Evolutionary conservation across 2,113 vertebrate species (phyloP), one percentile per base, ranked within the genome.

Genomic region (Nibea coibor): DNA sequence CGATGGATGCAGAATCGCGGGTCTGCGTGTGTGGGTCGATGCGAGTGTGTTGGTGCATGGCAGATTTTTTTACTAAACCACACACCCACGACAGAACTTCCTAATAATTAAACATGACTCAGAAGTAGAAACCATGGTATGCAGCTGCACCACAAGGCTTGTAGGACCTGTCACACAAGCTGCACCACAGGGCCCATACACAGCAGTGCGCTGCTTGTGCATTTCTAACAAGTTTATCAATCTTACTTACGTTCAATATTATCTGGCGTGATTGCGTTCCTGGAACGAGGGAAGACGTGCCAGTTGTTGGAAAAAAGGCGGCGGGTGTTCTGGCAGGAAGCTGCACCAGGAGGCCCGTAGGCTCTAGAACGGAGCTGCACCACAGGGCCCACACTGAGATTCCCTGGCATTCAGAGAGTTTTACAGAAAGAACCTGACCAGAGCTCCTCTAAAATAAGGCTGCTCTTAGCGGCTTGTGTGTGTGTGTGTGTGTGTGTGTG

Each of bases 71-170:
- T 81, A 63, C 64, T 56, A 78, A 90, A 83, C 80, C 78, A 82
- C 82, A 85, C 85, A 75, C 31, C 65, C 72, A 80, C 75, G 53
- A 85, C 59, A 69, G 42, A 86, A 82, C 88, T 86, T 86, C 72
- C 80, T 93, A 91, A 92, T 94, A 88, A 90, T 83, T 88, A 91
- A 91, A 91, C 72, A 76, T 58, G 89, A 91, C 89, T 86, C 76
- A 69, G 76, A 88, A 78, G 72, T 70, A 61, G 53, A 85, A 89
- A 86, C 84, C 73, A 5, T 80, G 72, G 75, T 73, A 72, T 80
- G 83, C 75, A 83, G 77, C 79, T 80, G 72, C 62, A 86, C 75
- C 81, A 59, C 67, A 72, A 79, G 16, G 56, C 64, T 81, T n/a
- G 35, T 65, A 65, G 81, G 72, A 58, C 74, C 68, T 67, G 72